phyloP scores from a whole-genome alignment of 2,113 vertebrate genomes.

The Seriola dumerili region DNA sequence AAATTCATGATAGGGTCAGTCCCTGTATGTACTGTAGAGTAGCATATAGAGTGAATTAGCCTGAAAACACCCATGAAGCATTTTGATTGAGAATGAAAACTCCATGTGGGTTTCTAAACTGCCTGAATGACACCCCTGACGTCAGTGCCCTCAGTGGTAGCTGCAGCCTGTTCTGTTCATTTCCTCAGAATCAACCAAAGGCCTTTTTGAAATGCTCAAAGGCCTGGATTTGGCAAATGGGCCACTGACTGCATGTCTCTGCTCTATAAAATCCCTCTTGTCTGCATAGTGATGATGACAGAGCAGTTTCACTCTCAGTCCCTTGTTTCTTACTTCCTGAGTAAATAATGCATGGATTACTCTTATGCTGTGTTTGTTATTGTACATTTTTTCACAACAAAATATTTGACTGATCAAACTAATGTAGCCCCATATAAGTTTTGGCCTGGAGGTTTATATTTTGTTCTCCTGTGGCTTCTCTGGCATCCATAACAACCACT shows the following conservation, averaged over 20 bases:
- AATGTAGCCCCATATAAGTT: background rate
- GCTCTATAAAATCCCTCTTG: background rate
- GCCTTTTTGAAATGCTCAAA: background rate
- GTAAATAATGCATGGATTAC: background rate
- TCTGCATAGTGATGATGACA: constrained; percentile 4
- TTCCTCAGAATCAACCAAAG: background rate
- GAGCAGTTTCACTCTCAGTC: background rate
- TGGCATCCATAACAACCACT: background rate
- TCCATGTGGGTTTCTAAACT: background rate
- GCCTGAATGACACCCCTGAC: background rate
- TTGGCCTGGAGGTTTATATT: background rate
- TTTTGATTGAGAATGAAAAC: background rate
- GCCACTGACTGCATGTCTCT: background rate
- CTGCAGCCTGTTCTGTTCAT: background rate
- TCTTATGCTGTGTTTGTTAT: background rate
- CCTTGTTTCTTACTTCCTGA: background rate
- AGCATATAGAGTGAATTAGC: background rate
- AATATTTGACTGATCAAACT: background rate
- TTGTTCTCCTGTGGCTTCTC: background rate
- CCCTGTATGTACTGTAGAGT: background rate
- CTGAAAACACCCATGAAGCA: background rate
- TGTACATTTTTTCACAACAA: background rate
- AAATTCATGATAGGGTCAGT: too few species aligned
- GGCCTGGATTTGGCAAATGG: background rate
- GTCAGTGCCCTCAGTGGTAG: background rate